Evolutionary conservation across 2,797 vertebrate genomes (phyloP).

Genomic region (Enteromius anoplus): DNA sequence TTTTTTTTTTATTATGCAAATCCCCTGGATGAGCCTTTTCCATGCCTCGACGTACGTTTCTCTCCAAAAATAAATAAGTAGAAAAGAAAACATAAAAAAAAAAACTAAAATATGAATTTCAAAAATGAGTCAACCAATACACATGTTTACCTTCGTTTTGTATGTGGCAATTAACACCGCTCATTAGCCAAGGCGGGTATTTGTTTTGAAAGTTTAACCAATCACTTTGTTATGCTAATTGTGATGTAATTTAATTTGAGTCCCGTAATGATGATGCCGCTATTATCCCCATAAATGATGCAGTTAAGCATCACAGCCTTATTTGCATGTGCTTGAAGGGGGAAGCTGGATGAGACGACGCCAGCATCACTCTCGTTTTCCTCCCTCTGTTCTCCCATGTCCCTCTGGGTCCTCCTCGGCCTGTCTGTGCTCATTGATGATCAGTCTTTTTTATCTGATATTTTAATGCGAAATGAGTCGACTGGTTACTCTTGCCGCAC

Average conservation of each 20-base stretch:
- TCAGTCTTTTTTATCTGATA: constrained; percentile 92
- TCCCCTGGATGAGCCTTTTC: constrained; percentile 75
- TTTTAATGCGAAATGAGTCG: constrained; percentile 86
- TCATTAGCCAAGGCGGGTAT: constrained; percentile 98
- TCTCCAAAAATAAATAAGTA: constrained; percentile 24
- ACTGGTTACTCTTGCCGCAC: constrained; percentile 83
- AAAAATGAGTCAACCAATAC: constrained; percentile 86
- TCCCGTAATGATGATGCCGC: constrained; percentile 99
- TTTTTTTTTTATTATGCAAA: constrained; percentile 94
- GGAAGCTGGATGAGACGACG: constrained; percentile 84
- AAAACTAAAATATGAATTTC: constrained; percentile 77
- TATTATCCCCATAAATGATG: constrained; percentile 99
- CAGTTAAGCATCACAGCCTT: constrained; percentile 98
- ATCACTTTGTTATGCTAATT: constrained; percentile 99
- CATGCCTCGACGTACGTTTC: constrained; percentile 69
- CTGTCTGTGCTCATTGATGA: constrained; percentile 93
- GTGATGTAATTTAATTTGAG: constrained; percentile 99
- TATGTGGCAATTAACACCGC: constrained; percentile 95
- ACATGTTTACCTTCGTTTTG: constrained; percentile 97
- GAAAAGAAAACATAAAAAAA: constrained; percentile 63
- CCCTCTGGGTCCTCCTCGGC: constrained; percentile 92
- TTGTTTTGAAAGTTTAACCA: constrained; percentile 99
- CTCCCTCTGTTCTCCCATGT: constrained; percentile 93
- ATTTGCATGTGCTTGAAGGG: constrained; percentile 99
- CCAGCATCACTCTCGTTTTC: constrained; percentile 79